Evolutionary conservation across 2,888 invertebrate genomes (phyloP).

Genomic region (Thalpophila matura): DNA sequence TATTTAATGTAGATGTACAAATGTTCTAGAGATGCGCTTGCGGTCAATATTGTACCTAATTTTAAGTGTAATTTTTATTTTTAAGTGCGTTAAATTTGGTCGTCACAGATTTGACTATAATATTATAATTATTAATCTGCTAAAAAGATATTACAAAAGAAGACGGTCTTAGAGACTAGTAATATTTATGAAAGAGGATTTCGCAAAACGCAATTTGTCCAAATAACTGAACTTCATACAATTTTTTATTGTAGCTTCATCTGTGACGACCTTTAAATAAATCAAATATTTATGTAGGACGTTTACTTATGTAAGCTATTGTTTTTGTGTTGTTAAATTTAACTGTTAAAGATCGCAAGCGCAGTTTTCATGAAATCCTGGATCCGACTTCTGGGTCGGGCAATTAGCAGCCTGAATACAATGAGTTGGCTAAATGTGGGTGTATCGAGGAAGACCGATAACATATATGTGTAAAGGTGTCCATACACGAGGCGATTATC

Average conservation of each 20-base stretch:
- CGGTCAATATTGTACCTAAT: conserved; percentile 35
- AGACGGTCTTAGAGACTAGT: too few relatives aligned
- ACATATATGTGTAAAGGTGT: too few relatives aligned
- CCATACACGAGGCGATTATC: too few relatives aligned
- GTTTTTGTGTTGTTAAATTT: conserved; percentile 57
- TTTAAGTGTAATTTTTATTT: conserved; percentile 48
- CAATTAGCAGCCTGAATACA: background rate
- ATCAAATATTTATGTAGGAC: conserved; percentile 67
- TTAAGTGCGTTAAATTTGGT: conserved; percentile 19
- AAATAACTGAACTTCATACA: too few relatives aligned
- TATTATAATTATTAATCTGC: background rate
- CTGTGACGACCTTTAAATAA: conserved; percentile 7
- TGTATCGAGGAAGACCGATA: background rate
- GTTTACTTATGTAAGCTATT: conserved; percentile 64
- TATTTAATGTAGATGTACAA: conserved; percentile 61
- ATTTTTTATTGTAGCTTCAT: background rate
- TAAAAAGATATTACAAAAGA: background rate
- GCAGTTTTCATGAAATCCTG: conserved; percentile 23
- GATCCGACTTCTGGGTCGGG: background rate
- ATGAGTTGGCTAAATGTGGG: conserved; percentile 18
- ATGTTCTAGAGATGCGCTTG: conserved; percentile 53
- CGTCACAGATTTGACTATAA: background rate
- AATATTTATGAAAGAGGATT: background rate
- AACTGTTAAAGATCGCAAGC: conserved; percentile 28
- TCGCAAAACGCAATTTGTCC: too few relatives aligned